phyloP scores from a whole-genome alignment of 2,888 invertebrate genomes.

The Erebia palarica region DNA sequence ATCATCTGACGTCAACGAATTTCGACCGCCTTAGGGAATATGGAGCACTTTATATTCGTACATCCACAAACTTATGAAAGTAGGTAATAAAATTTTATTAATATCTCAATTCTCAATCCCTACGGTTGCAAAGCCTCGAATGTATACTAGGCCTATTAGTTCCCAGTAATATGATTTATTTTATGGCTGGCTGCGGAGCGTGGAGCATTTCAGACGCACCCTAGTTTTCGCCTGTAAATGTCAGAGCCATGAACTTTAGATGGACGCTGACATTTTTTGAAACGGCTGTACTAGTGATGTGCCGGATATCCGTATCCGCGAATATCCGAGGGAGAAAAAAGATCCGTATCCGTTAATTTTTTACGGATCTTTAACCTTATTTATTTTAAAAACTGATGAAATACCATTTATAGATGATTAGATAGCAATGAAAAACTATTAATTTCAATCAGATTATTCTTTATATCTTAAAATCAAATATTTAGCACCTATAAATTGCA shows the following conservation, averaged over 20 bases:
- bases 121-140: background rate
- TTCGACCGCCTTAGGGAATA: background rate
- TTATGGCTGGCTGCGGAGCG: constrained; percentile 30
- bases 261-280: constrained; percentile 29
- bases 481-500: too few relatives aligned
- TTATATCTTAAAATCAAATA: too few relatives aligned
- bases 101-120: background rate
- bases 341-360: too few relatives aligned
- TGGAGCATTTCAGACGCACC: constrained; percentile 36
- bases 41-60: background rate
- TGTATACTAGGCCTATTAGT: constrained; percentile 6
- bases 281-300: background rate
- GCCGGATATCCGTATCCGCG: too few relatives aligned
- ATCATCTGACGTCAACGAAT: background rate
- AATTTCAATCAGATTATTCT: too few relatives aligned
- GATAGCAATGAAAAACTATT: too few relatives aligned
- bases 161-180: constrained; percentile 34
- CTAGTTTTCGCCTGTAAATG: constrained; percentile 38
- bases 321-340: too few relatives aligned
- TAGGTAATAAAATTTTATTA: background rate
- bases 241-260: constrained; percentile 44
- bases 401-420: too few relatives aligned
- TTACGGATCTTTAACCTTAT: too few relatives aligned
- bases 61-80: background rate
- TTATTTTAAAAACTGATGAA: too few relatives aligned